Evolutionary conservation across 1,140 invertebrate genomes (phyloP), one percentile per base, ranked within the genome.

Genomic region (Aradophagus sp.): DNA sequence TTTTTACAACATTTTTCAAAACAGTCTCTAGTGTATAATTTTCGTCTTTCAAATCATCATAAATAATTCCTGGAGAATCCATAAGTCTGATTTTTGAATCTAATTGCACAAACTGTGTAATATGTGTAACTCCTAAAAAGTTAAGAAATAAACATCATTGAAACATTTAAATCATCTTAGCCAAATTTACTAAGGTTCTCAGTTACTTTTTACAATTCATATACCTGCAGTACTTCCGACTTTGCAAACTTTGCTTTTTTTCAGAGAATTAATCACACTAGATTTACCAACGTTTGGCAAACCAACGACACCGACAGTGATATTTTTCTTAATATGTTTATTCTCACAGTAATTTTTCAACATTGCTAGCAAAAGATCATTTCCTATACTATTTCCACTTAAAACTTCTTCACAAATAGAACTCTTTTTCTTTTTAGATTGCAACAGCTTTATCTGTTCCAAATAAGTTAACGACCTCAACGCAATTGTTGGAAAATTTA

Each of bases 211-310:
- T 41, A 8, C 12, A 41, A 26, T 41, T 41, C n/a, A 8, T n/a
- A n/a, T 23, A 70, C 97, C 98, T 34, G 98, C 96, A 14, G 91
- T 93, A 41, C 92, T 93, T 36, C 97, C 97, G 74, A 98, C 95
- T 84, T 91, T 93, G 83, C 98, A 99, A 5, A 95, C 92, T 79
- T 92, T 92, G 20, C 90, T 93, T 72, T 97, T 89, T 81, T 99
- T 99, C 48, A 99, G 87, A 80, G 97, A 99, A 89, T 99, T 99
- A 44, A 99, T 99, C 15, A 99, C 91, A 73, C 96, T 98, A 79
- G 97, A 99, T 88, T 99, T 99, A 13, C 98, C 98, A 59, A 99
- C 98, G 87, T 99, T 99, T n/a, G 98, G 98, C 71, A 98, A 90
- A 14, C 96, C 96, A 31, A 98, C 95, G 59, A 99, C 91, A 14